A percentile compares a stretch with the other conserved stretches of the same genome.
These are phyloP conservation scores for Nasua narica DNA, from an alignment of 2,797 vertebrate species.

Conservation along the genomic window DNA sequence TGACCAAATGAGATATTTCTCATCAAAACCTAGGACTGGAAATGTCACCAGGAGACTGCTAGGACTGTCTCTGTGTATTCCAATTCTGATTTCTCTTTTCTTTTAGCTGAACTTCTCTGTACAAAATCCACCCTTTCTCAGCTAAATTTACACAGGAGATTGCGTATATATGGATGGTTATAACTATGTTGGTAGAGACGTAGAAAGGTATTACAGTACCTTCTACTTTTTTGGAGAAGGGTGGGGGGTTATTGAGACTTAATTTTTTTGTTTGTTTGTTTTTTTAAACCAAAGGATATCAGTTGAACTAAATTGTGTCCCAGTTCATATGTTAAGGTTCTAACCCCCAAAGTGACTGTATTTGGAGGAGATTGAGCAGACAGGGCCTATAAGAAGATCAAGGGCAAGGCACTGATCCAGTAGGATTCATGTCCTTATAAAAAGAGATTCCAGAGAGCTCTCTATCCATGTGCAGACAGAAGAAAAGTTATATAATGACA, in stretches of 20 bases:
- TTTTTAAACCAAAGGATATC: background rate
- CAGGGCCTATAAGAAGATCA: background rate
- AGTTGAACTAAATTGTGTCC: background rate
- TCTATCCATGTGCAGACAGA: background rate
- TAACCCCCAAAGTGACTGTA: background rate
- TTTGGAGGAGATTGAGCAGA: background rate
- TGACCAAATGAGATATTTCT: background rate
- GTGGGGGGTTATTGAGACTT: background rate
- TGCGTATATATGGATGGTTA: background rate
- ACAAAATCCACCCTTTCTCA: background rate
- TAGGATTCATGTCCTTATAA: background rate
- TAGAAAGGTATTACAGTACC: background rate
- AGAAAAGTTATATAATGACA: background rate
- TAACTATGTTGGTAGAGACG: background rate
- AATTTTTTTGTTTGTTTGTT: background rate
- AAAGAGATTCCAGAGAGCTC: background rate
- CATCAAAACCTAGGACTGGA: background rate
- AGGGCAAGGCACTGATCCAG: too few species aligned
- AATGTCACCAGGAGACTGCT: background rate
- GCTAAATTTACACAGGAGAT: background rate
- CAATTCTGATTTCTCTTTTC: background rate
- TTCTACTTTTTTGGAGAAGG: background rate
- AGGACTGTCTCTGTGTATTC: background rate
- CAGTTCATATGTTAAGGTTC: background rate
- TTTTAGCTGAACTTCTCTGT: background rate